phyloP scores from a whole-genome alignment of 2,113 vertebrate genomes.

The Corythoichthys intestinalis region DNA sequence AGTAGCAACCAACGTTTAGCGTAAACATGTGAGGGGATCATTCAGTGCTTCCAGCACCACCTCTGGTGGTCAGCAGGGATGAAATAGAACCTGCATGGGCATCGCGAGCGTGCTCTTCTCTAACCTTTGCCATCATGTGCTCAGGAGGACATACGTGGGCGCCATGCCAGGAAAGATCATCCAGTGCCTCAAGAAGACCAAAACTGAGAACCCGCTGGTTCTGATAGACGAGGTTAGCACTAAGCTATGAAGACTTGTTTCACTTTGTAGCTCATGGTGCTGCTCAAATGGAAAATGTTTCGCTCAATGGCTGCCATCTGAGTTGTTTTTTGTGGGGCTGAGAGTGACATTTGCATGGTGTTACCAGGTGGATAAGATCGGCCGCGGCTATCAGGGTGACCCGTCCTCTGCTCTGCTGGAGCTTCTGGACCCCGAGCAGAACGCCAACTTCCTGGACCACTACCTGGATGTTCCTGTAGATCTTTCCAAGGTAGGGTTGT shows the following conservation, averaged over 20 bases:
- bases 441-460: constrained; percentile 94
- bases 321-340: too few species aligned
- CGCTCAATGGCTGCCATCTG: neutral
- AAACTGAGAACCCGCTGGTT: constrained; percentile 92
- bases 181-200: constrained; percentile 97
- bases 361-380: constrained; percentile 93
- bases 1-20: too few species aligned
- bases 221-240: constrained; percentile 89
- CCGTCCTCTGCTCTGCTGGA: constrained; percentile 92
- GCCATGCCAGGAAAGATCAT: constrained; percentile 99
- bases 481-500: constrained; percentile 81
- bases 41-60: too few species aligned
- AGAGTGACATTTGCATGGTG: too few species aligned
- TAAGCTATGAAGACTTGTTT: neutral
- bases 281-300: neutral
- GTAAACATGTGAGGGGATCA: too few species aligned
- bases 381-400: constrained; percentile 95
- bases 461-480: constrained; percentile 97
- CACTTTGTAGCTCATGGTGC: neutral
- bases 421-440: constrained; percentile 94
- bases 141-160: constrained; percentile 93
- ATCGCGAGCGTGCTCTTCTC: too few species aligned
- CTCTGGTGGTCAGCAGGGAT: too few species aligned
- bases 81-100: too few species aligned
- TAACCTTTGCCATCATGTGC: neutral